Base-by-base conservation (phyloP, 1,140 invertebrate species). In the Rhopalosiphum padi region DNA sequence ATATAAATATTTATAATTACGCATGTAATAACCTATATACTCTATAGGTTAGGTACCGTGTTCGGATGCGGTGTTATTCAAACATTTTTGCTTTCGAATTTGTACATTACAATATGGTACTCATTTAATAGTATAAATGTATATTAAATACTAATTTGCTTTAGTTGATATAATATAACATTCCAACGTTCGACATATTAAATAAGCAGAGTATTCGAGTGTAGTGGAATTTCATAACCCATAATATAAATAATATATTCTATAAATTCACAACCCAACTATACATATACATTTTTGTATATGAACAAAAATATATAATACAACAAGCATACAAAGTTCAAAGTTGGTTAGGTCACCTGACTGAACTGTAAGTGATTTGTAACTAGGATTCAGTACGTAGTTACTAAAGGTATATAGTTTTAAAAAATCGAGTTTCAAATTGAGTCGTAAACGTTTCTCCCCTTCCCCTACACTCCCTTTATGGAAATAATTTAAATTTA, bases 341-440 rank as follows among this genome's bases (percentile, higher is more conserved):
- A 60, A 60, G 55, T 60, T 60, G 25, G 18, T 48, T 48, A 18
- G 48, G 48, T 48, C 18, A 48, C 48, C 15, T 46, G 46, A 46
- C 46, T 46, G 8, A 46, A 46, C 8, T 48, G 55, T 60, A 68
- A n/a, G n/a, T 68, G 4, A n/a, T 68, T 68, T 68, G 30, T 68
- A 68, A 18, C 60, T n/a, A n/a, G 30, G 2, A n/a, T 6, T 30
- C 9, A 68, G 30, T 48, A 48, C 48, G 48, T n/a, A 60, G 55
- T 60, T 11, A 30, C 4, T 11, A 5, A 15, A 0, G 2, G 11
- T 25, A 0, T 11, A 11, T 2, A 60, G 30, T 68, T 0, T n/a
- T 68, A 68, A 15, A n/a, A 68, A n/a, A 18, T n/a, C 60, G 1
- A n/a, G 18, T n/a, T 68, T 68, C 11, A n/a, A n/a, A 68, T n/a